Evolutionary conservation across 2,113 vertebrate genomes (phyloP).

Genomic region (Crotophaga sulcirostris): DNA sequence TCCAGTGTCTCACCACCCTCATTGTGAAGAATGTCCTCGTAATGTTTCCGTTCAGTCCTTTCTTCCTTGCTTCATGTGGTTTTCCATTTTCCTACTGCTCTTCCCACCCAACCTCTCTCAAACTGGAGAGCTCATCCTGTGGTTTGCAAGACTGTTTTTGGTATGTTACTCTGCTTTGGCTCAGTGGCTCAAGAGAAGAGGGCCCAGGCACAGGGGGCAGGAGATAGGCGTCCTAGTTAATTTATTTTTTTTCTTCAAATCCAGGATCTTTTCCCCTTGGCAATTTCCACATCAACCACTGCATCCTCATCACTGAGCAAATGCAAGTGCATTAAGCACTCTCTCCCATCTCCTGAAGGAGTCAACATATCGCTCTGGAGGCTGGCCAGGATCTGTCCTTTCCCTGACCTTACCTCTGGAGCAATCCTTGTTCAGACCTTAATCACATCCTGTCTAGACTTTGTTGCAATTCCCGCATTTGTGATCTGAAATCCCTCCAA

Average conservation of each 20-base stretch:
- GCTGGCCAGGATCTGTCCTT: slow-evolving; percentile 68
- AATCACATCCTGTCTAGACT: slow-evolving; percentile 84
- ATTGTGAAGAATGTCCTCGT: too few relatives aligned
- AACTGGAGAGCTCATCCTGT: neutral
- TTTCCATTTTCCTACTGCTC: neutral
- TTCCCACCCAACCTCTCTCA: neutral
- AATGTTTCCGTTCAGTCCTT: rapidly evolving
- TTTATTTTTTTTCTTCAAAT: too few relatives aligned
- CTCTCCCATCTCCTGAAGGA: slow-evolving; percentile 34
- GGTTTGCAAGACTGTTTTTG: neutral
- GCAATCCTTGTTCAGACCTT: slow-evolving; percentile 68
- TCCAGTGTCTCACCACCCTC: too few relatives aligned
- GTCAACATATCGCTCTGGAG: slow-evolving; percentile 30
- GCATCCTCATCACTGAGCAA: neutral
- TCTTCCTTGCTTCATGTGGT: neutral
- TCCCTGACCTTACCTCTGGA: slow-evolving; percentile 70
- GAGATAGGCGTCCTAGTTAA: neutral
- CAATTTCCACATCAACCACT: neutral
- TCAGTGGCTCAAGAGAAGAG: neutral
- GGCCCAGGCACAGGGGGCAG: neutral
- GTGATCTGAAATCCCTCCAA: slow-evolving; percentile 10
- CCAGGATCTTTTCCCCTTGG: neutral
- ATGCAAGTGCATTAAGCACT: neutral
- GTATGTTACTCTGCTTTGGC: neutral
- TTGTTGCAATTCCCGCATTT: slow-evolving; percentile 1